These are phyloP conservation scores for Trichomycterus rosablanca DNA, from an alignment of 2,113 vertebrate genomes.

Conservation along the genomic window DNA sequence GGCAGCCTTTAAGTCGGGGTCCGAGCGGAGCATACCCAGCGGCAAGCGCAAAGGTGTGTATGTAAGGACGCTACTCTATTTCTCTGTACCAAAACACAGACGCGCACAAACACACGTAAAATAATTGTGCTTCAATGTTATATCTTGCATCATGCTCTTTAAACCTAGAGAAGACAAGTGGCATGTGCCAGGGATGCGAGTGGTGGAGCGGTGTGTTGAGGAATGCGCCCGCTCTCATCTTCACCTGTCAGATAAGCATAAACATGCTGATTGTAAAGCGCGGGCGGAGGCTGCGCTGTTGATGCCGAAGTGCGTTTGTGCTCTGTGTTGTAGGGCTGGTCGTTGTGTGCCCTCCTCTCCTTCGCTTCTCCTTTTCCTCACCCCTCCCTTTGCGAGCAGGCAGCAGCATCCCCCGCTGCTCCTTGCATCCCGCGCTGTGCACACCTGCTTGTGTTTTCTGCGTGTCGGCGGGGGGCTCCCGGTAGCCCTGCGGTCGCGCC, in stretches of 20 bases:
- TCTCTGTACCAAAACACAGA: slow-evolving; percentile 25
- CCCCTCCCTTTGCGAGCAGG: slow-evolving; percentile 18
- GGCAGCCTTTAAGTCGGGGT: background rate
- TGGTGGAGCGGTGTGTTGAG: slow-evolving; percentile 34
- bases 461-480: slow-evolving; percentile 37
- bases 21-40: slow-evolving; percentile 51
- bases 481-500: slow-evolving; percentile 13
- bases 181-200: slow-evolving; percentile 38
- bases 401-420: slow-evolving; percentile 20
- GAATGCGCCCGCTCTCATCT: slow-evolving; percentile 45
- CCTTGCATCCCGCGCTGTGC: slow-evolving; percentile 39
- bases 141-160: no score
- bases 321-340: slow-evolving; percentile 29
- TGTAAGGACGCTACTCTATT: slow-evolving; percentile 43
- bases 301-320: slow-evolving; percentile 23
- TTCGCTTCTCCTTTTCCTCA: background rate
- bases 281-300: slow-evolving; percentile 19
- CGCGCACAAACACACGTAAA: background rate
- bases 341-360: background rate
- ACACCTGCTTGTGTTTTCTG: slow-evolving; percentile 43
- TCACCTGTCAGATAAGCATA: slow-evolving; percentile 10
- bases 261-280: slow-evolving; percentile 9
- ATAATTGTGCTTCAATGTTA: no score
- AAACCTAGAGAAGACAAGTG: background rate
- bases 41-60: slow-evolving; percentile 61